These are phyloP conservation scores for Elephantulus edwardii DNA, from an alignment of 2,113 vertebrate species.

Conservation along the genomic window DNA sequence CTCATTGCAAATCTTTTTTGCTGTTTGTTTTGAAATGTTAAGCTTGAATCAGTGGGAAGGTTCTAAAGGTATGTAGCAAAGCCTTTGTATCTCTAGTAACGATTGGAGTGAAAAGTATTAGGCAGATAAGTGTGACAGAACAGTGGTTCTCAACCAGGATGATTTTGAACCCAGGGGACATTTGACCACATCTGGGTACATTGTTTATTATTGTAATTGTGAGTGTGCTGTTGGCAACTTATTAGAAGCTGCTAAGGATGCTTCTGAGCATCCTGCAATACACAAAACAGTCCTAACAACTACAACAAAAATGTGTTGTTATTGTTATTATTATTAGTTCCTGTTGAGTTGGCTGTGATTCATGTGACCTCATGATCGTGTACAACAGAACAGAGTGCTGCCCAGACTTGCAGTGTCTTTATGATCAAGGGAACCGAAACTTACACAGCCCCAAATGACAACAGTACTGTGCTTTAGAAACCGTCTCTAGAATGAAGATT, in stretches of 20 bases:
- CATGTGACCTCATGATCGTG: background rate
- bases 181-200: background rate
- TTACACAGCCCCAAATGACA: background rate
- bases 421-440: background rate
- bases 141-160: background rate
- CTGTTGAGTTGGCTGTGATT: background rate
- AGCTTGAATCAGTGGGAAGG: constrained; percentile 23
- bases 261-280: background rate
- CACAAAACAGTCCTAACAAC: background rate
- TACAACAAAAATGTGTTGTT: no score
- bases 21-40: constrained; percentile 35
- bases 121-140: background rate
- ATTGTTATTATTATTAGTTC: background rate
- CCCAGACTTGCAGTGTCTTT: background rate
- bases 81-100: background rate
- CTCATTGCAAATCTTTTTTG: background rate
- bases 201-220: background rate
- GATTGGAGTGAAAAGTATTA: background rate
- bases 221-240: background rate
- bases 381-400: background rate
- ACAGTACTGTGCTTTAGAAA: background rate
- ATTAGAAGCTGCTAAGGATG: background rate
- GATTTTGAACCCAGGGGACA: background rate
- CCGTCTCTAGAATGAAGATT: background rate
- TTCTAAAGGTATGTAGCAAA: background rate